These are phyloP conservation scores for Centroberyx gerrardi DNA, from an alignment of 2,797 vertebrate species.

Conservation along the genomic window DNA sequence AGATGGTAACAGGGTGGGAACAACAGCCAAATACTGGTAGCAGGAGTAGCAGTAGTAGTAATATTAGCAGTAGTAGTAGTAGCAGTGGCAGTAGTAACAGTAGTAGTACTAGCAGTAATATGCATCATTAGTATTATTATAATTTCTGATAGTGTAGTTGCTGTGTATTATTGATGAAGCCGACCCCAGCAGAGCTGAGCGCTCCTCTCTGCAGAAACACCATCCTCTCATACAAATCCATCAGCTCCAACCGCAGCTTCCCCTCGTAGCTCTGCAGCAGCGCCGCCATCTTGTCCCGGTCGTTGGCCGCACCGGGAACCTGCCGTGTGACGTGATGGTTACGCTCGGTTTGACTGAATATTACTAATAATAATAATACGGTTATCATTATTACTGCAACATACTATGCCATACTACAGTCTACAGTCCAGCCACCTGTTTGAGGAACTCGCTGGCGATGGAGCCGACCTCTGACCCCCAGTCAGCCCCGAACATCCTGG, in stretches of 20 bases:
- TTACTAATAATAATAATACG: neutral
- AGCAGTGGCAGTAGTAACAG: neutral
- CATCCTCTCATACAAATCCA: constrained; percentile 13
- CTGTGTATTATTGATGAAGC: neutral
- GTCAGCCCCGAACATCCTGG: constrained; percentile 29
- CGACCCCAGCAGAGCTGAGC: constrained; percentile 25
- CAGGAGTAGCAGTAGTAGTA: too few species aligned
- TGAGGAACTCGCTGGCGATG: constrained; percentile 33
- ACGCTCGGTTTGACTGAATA: neutral
- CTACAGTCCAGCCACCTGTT: constrained; percentile 17
- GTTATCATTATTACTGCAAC: neutral
- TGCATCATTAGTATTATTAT: neutral
- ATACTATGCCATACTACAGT: too few species aligned
- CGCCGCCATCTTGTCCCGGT: constrained; percentile 9
- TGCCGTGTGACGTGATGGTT: neutral
- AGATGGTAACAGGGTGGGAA: neutral
- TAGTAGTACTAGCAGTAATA: neutral
- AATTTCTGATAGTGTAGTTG: neutral
- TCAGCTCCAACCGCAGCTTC: constrained; percentile 15
- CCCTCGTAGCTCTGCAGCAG: constrained; percentile 23
- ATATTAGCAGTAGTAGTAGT: neutral
- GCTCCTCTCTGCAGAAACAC: neutral
- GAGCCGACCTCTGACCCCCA: constrained; percentile 19
- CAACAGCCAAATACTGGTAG: too few species aligned
- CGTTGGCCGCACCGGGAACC: constrained; percentile 32